These are phyloP conservation scores for Sarcophaga caerulescens DNA, from an alignment of 2,888 invertebrate species.

Conservation along the genomic window DNA sequence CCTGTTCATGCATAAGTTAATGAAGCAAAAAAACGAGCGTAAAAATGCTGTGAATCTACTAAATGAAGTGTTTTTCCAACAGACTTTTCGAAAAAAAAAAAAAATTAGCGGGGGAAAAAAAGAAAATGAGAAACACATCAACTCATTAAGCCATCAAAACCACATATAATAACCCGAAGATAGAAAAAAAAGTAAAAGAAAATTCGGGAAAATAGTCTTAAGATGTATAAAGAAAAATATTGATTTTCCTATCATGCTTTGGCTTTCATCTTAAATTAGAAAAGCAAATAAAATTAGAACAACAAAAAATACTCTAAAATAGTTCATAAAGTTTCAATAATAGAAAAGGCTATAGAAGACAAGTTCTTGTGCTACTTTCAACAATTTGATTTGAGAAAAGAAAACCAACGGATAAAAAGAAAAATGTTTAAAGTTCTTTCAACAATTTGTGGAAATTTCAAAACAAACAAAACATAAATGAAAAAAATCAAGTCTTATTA, in stretches of 20 bases:
- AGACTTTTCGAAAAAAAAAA: background rate
- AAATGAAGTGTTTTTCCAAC: constrained; percentile 18
- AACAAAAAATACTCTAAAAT: background rate
- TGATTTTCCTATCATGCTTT: background rate
- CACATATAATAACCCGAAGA: background rate
- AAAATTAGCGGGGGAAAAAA: background rate
- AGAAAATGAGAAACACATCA: background rate
- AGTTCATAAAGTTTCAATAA: background rate
- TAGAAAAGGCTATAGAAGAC: background rate
- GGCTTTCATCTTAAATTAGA: background rate
- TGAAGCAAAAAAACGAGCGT: constrained; percentile 13
- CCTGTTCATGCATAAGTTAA: constrained; percentile 36
- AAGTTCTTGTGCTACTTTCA: background rate
- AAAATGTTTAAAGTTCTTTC: constrained; percentile 7
- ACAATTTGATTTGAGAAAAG: constrained; percentile 5
- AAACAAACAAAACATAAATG: constrained; percentile 18
- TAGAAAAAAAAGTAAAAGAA: background rate
- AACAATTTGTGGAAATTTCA: constrained; percentile 18
- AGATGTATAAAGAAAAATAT: constrained; percentile 10
- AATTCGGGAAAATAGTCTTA: background rate
- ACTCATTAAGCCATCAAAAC: background rate
- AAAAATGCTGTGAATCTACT: background rate
- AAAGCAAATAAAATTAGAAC: background rate
- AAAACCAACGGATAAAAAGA: background rate
- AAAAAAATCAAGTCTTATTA: constrained; percentile 10